These are phyloP conservation scores for Operophtera brumata DNA, from an alignment of 2,888 invertebrate genomes.

Conservation along the genomic window DNA sequence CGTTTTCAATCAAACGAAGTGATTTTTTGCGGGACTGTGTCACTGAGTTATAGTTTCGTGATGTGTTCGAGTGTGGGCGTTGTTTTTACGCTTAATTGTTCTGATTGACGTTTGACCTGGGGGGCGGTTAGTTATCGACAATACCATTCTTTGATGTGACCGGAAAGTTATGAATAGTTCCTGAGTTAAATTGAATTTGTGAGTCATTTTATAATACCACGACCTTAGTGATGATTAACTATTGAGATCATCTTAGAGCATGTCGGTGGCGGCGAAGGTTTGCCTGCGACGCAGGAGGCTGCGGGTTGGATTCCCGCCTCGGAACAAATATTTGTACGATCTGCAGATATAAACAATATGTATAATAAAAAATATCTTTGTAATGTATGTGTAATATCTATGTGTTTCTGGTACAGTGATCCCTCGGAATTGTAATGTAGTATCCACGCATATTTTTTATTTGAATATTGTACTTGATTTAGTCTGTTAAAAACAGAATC, in stretches of 20 bases:
- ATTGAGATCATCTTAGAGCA: not conserved
- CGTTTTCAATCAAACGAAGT: constrained; percentile 55
- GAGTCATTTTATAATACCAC: constrained; percentile 14
- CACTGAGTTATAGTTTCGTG: constrained; percentile 43
- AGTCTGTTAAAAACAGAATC: too few relatives aligned
- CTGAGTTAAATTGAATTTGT: constrained; percentile 16
- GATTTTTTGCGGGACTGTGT: constrained; percentile 54
- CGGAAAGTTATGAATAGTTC: constrained; percentile 8
- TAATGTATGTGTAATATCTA: too few relatives aligned
- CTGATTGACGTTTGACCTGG: constrained; percentile 44
- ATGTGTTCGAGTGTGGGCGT: constrained; percentile 43
- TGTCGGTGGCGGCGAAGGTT: too few relatives aligned
- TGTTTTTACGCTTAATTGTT: constrained; percentile 42
- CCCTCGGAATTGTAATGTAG: too few relatives aligned
- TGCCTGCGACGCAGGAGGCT: too few relatives aligned
- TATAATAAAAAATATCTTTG: too few relatives aligned
- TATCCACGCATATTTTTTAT: too few relatives aligned
- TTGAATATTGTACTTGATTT: too few relatives aligned
- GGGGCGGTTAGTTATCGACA: constrained; percentile 22
- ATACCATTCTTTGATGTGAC: constrained; percentile 19
- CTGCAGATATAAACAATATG: too few relatives aligned
- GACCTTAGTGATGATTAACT: constrained; percentile 4
- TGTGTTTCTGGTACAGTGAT: too few relatives aligned
- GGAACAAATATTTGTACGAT: too few relatives aligned
- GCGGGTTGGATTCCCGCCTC: too few relatives aligned